These are phyloP conservation scores for Drosophila nebulosa DNA, from an alignment of 1,140 invertebrate genomes.

Conservation along the genomic window DNA sequence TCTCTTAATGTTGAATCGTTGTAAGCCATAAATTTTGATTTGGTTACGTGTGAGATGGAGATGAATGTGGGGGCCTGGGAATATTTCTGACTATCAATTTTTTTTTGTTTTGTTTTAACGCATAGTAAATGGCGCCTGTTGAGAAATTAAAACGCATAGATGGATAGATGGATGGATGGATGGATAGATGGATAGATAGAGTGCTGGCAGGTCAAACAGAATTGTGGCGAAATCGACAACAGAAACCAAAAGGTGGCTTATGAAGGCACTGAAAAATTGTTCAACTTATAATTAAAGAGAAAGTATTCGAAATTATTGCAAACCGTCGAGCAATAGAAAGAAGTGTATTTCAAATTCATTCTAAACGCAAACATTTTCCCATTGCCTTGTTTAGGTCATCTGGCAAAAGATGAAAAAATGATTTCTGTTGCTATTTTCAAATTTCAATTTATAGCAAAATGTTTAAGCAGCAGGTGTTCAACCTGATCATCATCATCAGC, in stretches of 20 bases:
- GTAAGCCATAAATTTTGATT: constrained; percentile 73
- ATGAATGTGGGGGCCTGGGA: constrained; percentile 61
- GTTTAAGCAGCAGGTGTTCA: constrained; percentile 70
- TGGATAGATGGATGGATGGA: neutral
- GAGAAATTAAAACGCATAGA: constrained; percentile 51
- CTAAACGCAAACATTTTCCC: neutral
- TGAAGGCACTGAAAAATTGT: constrained; percentile 53
- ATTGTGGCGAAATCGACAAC: constrained; percentile 69
- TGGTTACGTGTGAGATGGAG: constrained; percentile 16
- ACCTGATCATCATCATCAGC: constrained; percentile 8
- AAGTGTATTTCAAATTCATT: neutral
- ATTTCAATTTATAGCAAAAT: constrained; percentile 74
- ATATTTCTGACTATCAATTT: constrained; percentile 39
- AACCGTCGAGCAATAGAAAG: neutral
- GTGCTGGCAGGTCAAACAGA: constrained; percentile 37
- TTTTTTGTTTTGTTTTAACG: constrained; percentile 29
- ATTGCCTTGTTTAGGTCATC: constrained; percentile 43
- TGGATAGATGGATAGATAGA: neutral
- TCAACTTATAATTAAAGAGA: neutral
- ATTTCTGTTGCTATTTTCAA: constrained; percentile 45
- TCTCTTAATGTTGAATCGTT: constrained; percentile 77
- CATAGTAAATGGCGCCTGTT: constrained; percentile 66
- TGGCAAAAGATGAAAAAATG: constrained; percentile 15
- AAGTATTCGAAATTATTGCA: neutral
- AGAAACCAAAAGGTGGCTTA: constrained; percentile 44